These are phyloP conservation scores for Drosophila flavopinicola DNA, from an alignment of 2,888 invertebrate species.

Conservation along the genomic window DNA sequence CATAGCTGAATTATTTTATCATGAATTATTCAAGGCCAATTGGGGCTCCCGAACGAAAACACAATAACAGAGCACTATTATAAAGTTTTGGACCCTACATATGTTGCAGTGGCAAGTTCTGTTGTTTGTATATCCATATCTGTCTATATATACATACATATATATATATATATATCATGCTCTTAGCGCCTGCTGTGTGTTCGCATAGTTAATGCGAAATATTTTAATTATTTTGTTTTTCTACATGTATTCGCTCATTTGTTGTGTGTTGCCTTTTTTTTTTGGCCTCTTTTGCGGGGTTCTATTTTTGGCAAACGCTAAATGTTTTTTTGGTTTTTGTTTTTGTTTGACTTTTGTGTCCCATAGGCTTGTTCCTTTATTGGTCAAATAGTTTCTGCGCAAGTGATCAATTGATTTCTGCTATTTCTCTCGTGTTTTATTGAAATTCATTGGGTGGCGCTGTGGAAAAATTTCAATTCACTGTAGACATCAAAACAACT, in stretches of 20 bases:
- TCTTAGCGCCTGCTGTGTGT: conserved; percentile 12
- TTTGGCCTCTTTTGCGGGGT: conserved; percentile 1
- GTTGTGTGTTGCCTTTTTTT: neutral
- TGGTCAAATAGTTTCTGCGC: conserved; percentile 14
- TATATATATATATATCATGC: conserved; percentile 18
- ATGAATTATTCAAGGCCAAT: conserved; percentile 80
- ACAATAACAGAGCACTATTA: conserved; percentile 23
- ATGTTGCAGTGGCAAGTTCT: conserved; percentile 18
- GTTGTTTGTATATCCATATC: conserved; percentile 2
- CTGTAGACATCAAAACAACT: conserved; percentile 29
- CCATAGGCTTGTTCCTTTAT: neutral
- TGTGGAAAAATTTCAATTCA: conserved; percentile 60
- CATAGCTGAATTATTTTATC: conserved; percentile 52
- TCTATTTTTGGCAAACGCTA: conserved; percentile 58
- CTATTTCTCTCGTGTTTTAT: conserved; percentile 51
- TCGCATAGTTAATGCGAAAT: conserved; percentile 46
- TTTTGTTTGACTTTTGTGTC: neutral
- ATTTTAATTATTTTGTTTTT: conserved; percentile 76
- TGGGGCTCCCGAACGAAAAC: conserved; percentile 10
- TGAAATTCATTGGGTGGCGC: conserved; percentile 62
- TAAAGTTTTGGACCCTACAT: conserved; percentile 37
- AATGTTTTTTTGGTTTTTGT: neutral
- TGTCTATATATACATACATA: no score
- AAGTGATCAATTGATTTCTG: conserved; percentile 45
- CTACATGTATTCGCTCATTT: conserved; percentile 1